These are phyloP conservation scores for Tromatobia lineatoria DNA, from an alignment of 2,888 invertebrate species.

Conservation along the genomic window DNA sequence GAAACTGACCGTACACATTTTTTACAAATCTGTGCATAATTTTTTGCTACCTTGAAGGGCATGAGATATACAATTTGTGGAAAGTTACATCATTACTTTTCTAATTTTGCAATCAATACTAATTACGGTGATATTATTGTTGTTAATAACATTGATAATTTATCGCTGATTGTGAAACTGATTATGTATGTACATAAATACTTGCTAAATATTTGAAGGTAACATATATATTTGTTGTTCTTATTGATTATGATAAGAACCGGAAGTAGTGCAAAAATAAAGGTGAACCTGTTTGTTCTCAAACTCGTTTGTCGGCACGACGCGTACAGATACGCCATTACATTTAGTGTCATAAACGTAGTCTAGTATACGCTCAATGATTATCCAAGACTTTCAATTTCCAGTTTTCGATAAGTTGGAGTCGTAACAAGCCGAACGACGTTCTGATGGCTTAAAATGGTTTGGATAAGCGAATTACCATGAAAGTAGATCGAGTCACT, in stretches of 20 bases:
- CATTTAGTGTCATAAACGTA: slow-evolving; percentile 6
- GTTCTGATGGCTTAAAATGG: not conserved
- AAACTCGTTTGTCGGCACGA: slow-evolving; percentile 18
- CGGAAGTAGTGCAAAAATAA: slow-evolving; percentile 38
- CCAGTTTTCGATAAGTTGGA: slow-evolving; percentile 34
- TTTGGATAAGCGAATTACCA: slow-evolving; percentile 18
- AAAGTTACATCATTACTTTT: not conserved
- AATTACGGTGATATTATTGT: not conserved
- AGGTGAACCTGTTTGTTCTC: slow-evolving; percentile 15
- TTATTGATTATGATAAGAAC: slow-evolving; percentile 24
- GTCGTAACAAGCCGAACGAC: not conserved
- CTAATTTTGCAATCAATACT: not conserved
- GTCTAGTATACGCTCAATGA: slow-evolving; percentile 2
- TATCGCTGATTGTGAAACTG: no score
- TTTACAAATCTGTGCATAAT: no score
- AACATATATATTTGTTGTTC: not conserved
- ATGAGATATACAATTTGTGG: not conserved
- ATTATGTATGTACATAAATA: no score
- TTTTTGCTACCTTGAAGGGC: no score
- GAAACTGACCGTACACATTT: no score
- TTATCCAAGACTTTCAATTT: slow-evolving; percentile 40
- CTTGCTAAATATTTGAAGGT: no score
- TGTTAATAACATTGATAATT: no score
- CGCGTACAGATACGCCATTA: slow-evolving; percentile 19
- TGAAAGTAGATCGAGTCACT: slow-evolving; percentile 10